Base-by-base conservation (phyloP, 2,888 invertebrate genomes). In the Spilarctia lutea region DNA sequence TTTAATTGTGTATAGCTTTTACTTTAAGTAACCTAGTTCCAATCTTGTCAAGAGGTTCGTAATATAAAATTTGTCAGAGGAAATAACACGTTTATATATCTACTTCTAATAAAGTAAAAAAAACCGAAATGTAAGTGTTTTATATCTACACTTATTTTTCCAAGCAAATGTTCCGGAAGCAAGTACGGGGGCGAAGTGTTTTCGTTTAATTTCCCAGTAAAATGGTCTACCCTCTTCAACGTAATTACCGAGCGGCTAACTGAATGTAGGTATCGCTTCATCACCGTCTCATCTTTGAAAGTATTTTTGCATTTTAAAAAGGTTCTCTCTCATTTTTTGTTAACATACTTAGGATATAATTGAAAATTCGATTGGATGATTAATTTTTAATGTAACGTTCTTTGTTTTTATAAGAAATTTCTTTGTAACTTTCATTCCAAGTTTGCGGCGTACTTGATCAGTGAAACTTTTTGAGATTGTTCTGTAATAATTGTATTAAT, bases 191-290 rank as follows among this genome's bases (percentile, higher is more conserved):
- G 84, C 81, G 88, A 86, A 90, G 91, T 94, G 94, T 94, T 94
- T 94, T 94, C 94, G 83, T 94, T 94, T 92, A 91, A 94, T 94
- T 94, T 94, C 90, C 90, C 89, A 88, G 90, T 88, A 85, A 94
- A 93, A 93, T 91, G 91, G 90, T 88, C 88, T 89, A 85, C 90
- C 89, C 91, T 92, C 91, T 89, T 91, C 90, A 90, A 90, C 90
- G 88, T 93, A 93, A 94, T 94, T 94, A 93, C 91, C 81, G 84
- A 86, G 82, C 85, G 83, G 87, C 89, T 90, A 92, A 90, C 91
- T 89, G 90, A 88, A 91, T 91, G 89, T 90, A 84, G 82, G 82
- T 86, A 92, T 92, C 90, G 90, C 88, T 90, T 89, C 90, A 89
- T 91, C 89, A 89, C 88, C 87, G 86, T 86, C 89, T 89, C 89